Base-by-base conservation (phyloP, 2,797 vertebrate species). In the Pachyuromys duprasi region DNA sequence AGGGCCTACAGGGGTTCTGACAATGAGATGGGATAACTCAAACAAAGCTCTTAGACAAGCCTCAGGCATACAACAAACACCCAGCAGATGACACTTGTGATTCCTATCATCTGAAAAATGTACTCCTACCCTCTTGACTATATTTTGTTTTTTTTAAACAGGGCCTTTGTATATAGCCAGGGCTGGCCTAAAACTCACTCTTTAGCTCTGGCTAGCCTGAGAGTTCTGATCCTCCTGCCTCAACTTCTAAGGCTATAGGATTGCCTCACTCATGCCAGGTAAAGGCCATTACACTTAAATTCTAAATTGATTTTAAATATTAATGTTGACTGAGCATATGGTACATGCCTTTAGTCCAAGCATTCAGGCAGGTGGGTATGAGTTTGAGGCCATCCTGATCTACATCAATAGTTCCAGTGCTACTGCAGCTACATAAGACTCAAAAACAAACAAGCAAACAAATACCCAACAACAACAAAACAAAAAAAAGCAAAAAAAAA, bases 221-320 rank as follows among this genome's bases (percentile, higher is more conserved):
- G 57, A 72, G 49, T 72, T 72, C 83, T 86, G 65, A 62, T 63
- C 18, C 57, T 89, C 57, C 14, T 89, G 42, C 39, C 39, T 31
- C 55, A 49, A 57, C 24, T 12, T 63, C 31, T 31, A 49, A 3
- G 78, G 31, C 49, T 49, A 22, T 13, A 26, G 33, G 22, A 65
- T 36, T 63, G 5, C 5, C 74, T 18, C 45, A 65, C 42, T 69
- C 22, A 65, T 65, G 42, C 60, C 39, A 62, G 31, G 13, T 28
- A 22, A 75, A 75, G 36, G 36, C 6, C 26, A 74, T 57, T 42
- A 42, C 36, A 75, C 60, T 91, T 75, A 80, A 24, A 31, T 84
- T 18, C 67, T 70, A 92, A 90, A 63, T 33, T 42, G 33, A 93
- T 93, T 89, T 88, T 86, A 33, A 26, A 76, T 72, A 57, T 86